phyloP scores from a whole-genome alignment of 1,140 invertebrate species.

The Lordiphosa mommai region DNA sequence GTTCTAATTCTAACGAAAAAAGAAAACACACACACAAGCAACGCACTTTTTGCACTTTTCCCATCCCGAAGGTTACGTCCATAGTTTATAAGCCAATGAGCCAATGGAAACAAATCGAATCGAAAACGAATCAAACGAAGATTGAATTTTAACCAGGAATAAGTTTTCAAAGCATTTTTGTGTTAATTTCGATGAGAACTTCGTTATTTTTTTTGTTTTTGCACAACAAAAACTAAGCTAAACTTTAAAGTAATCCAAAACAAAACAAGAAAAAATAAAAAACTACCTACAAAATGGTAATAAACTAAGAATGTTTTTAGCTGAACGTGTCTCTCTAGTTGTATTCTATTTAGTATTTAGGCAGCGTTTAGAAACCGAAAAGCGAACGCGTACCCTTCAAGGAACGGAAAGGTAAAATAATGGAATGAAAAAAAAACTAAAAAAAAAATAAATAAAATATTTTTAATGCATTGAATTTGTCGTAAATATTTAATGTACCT shows the following conservation, averaged over 20 bases:
- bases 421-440: background rate
- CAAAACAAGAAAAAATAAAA: too few relatives aligned
- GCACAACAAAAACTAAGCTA: constrained; percentile 49
- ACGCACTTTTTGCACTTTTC: constrained; percentile 73
- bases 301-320: constrained; percentile 71
- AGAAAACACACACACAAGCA: constrained; percentile 55
- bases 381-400: background rate
- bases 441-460: constrained; percentile 56
- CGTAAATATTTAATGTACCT: constrained; percentile 78
- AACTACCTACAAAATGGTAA: constrained; percentile 36
- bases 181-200: constrained; percentile 12
- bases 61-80: constrained; percentile 77
- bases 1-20: constrained; percentile 13
- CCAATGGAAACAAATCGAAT: constrained; percentile 54
- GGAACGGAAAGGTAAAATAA: constrained; percentile 23
- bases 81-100: constrained; percentile 77
- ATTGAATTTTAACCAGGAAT: constrained; percentile 10
- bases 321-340: constrained; percentile 67
- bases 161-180: constrained; percentile 37
- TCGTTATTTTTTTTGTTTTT: constrained; percentile 13
- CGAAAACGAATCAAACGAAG: constrained; percentile 28
- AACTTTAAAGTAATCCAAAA: constrained; percentile 38
- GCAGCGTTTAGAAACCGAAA: constrained; percentile 19
- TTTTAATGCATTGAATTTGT: constrained; percentile 78
- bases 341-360: constrained; percentile 69